Conservation (phyloP, 2,888 invertebrate genomes). For the Podabrus alpinus region DNA sequence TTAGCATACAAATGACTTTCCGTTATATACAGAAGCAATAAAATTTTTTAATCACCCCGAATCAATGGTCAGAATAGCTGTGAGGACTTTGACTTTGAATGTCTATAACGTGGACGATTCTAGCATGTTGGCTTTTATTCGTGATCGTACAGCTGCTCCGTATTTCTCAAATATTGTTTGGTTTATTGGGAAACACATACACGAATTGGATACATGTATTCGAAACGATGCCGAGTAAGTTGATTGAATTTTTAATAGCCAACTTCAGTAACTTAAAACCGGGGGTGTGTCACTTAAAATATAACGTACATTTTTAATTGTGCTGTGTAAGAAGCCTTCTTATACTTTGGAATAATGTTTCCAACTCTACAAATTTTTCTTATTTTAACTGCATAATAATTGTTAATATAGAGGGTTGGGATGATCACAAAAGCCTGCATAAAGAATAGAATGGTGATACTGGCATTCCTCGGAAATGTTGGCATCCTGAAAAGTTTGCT, state of each 20-base stretch:
- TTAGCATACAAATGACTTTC: constrained; percentile 97
- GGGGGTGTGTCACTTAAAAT: neutral
- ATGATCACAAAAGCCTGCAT: no score
- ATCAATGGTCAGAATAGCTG: constrained; percentile 98
- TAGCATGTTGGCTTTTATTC: constrained; percentile 93
- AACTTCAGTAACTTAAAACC: neutral
- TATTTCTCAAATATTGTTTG: constrained; percentile 98
- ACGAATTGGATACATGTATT: constrained; percentile 93
- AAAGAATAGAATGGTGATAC: no score
- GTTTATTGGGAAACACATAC: constrained; percentile 97
- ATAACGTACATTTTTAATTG: neutral
- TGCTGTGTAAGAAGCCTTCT: no score
- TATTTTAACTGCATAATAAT: no score
- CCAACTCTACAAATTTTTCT: no score
- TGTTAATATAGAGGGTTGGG: no score
- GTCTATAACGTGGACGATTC: constrained; percentile 93
- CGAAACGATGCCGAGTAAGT: constrained; percentile 93
- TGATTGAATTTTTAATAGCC: neutral
- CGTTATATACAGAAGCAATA: constrained; percentile 97
- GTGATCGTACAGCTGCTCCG: constrained; percentile 95
- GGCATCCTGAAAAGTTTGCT: no score
- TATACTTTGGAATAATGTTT: neutral
- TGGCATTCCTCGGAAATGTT: no score
- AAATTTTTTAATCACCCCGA: constrained; percentile 99
- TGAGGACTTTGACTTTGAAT: constrained; percentile 94